Evolutionary conservation across 2,888 invertebrate genomes (phyloP).

Genomic region (Hipparchia sbordonii): DNA sequence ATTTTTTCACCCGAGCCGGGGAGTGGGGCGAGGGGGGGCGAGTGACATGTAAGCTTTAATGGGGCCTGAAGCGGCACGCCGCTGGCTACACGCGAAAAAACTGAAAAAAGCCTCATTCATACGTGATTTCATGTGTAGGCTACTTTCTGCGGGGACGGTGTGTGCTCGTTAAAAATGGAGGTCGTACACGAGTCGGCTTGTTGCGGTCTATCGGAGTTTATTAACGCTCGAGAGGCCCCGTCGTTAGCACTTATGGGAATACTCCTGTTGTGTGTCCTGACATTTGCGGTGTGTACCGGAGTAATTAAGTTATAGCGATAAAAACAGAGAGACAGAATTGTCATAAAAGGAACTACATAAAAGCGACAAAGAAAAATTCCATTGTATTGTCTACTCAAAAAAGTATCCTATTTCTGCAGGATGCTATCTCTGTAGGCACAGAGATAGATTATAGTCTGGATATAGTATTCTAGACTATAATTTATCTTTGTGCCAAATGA

Average conservation of each 20-base stretch:
- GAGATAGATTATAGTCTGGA: too few relatives aligned
- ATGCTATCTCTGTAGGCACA: too few relatives aligned
- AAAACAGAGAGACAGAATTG: not conserved
- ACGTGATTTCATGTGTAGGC: slow-evolving; percentile 82
- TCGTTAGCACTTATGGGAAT: slow-evolving; percentile 61
- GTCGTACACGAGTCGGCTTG: slow-evolving; percentile 72
- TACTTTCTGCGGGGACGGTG: slow-evolving; percentile 79
- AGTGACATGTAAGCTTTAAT: slow-evolving; percentile 83
- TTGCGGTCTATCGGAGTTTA: slow-evolving; percentile 78
- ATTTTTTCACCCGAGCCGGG: slow-evolving; percentile 60
- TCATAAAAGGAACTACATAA: too few relatives aligned
- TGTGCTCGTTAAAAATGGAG: slow-evolving; percentile 81
- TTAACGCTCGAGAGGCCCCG: slow-evolving; percentile 68
- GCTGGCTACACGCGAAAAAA: slow-evolving; percentile 78
- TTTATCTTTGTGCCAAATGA: too few relatives aligned
- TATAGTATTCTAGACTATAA: too few relatives aligned
- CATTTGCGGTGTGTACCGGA: not conserved
- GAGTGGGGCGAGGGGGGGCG: slow-evolving; percentile 53
- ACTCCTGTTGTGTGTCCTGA: slow-evolving; percentile 45
- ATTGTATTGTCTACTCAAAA: too few relatives aligned
- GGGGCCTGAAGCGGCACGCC: slow-evolving; percentile 73
- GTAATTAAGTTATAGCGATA: not conserved
- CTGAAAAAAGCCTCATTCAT: slow-evolving; percentile 80
- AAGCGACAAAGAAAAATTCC: too few relatives aligned
- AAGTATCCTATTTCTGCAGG: too few relatives aligned